These are phyloP conservation scores for Plagodis pulveraria DNA, from an alignment of 2,888 invertebrate species.

Conservation along the genomic window DNA sequence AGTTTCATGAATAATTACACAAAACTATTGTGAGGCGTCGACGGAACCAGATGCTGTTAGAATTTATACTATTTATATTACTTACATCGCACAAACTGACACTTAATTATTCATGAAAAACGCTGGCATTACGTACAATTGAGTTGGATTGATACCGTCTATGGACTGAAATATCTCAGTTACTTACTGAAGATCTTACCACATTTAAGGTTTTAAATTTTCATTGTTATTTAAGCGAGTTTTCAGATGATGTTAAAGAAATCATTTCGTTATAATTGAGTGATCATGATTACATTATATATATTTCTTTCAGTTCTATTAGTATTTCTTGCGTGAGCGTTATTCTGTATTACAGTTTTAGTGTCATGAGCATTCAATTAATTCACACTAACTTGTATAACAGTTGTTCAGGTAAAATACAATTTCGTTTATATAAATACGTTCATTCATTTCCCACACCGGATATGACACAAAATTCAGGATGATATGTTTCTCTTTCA, in stretches of 20 bases:
- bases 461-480: slow-evolving; percentile 63
- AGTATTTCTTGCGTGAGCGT: no score
- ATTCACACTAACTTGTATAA: slow-evolving; percentile 35
- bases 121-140: background rate
- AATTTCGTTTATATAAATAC: slow-evolving; percentile 56
- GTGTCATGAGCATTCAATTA: background rate
- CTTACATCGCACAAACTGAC: slow-evolving; percentile 15
- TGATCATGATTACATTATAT: no score
- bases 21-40: slow-evolving; percentile 53
- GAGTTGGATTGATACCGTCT: no score
- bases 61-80: slow-evolving; percentile 31
- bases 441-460: slow-evolving; percentile 54
- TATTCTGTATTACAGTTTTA: no score
- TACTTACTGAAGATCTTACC: no score
- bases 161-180: no score
- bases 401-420: slow-evolving; percentile 27
- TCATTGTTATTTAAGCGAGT: no score
- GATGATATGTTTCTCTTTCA: slow-evolving; percentile 69
- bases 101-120: slow-evolving; percentile 8
- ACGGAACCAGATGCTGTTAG: slow-evolving; percentile 24
- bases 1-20: slow-evolving; percentile 57
- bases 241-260: no score
- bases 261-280: no score
- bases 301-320: no score
- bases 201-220: no score